Evolutionary conservation across 2,888 invertebrate genomes (phyloP).

Genomic region (Melanotus villosus): DNA sequence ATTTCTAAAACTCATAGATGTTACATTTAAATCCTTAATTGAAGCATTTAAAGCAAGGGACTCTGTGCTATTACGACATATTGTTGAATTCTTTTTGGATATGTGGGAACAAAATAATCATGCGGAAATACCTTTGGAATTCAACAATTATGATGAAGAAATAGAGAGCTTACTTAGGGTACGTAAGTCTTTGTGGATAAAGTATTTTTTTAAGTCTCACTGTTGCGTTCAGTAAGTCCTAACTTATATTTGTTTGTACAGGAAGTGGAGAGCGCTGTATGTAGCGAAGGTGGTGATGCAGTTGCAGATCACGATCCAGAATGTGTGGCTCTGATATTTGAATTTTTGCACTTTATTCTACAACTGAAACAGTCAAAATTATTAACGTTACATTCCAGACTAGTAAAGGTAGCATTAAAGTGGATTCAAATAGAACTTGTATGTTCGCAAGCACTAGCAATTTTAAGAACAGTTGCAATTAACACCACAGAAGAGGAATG

Average conservation of each 20-base stretch:
- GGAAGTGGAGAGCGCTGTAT: constrained; percentile 55
- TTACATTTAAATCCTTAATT: constrained; percentile 69
- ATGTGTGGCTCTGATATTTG: constrained; percentile 69
- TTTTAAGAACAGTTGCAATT: constrained; percentile 66
- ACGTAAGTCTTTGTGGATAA: too few species aligned
- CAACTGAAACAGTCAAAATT: constrained; percentile 67
- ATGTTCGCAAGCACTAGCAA: constrained; percentile 67
- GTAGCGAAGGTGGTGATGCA: constrained; percentile 54
- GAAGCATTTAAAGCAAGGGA: constrained; percentile 69
- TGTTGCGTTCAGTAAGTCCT: too few species aligned
- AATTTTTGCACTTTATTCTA: constrained; percentile 69
- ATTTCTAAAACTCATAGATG: constrained; percentile 68
- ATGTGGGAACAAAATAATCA: constrained; percentile 64
- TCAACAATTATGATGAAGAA: constrained; percentile 63
- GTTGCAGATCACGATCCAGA: constrained; percentile 63
- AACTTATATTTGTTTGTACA: constrained; percentile 47
- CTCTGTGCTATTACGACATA: constrained; percentile 68
- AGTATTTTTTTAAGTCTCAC: too few species aligned
- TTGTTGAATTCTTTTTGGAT: constrained; percentile 72
- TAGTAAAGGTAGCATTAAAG: constrained; percentile 67
- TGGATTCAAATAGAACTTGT: constrained; percentile 69
- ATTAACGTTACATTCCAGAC: constrained; percentile 64
- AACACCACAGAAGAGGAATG: constrained; percentile 58
- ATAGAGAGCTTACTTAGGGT: constrained; percentile 66
- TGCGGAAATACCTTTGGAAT: constrained; percentile 49